A percentile compares a stretch with the other conserved stretches of the same genome.
Evolutionary conservation across 2,888 invertebrate species (phyloP).

Genomic region (Brachycybe producta): DNA sequence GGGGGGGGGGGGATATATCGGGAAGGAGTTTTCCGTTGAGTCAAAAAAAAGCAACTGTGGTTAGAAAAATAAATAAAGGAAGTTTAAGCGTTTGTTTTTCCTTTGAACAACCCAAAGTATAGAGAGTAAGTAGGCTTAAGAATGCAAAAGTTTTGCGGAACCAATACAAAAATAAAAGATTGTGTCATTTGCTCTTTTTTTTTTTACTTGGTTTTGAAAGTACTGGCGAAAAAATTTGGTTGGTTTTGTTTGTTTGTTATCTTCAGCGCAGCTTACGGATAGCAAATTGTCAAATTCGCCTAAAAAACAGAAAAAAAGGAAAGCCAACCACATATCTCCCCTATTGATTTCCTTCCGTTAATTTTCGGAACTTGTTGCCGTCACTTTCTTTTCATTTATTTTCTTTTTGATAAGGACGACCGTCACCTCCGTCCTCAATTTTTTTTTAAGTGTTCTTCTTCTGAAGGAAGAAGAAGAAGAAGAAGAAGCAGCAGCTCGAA

Average conservation of each 20-base stretch:
- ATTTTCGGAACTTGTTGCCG: conserved; percentile 3
- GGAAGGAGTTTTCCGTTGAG: not conserved
- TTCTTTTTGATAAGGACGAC: not conserved
- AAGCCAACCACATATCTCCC: not conserved
- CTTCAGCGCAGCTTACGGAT: too few species aligned
- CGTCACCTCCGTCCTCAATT: not conserved
- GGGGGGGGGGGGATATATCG: too few species aligned
- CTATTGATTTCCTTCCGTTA: not conserved
- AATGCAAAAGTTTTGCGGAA: conserved; percentile 14
- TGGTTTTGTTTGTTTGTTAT: too few species aligned
- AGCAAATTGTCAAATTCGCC: too few species aligned
- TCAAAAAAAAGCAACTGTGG: conserved; percentile 10
- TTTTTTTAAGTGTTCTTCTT: conserved; percentile 4
- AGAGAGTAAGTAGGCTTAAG: conserved; percentile 9
- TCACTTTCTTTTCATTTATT: conserved; percentile 5
- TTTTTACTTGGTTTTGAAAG: too few species aligned
- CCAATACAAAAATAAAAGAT: conserved; percentile 18
- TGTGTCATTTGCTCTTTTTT: conserved; percentile 3
- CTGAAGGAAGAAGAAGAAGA: not conserved
- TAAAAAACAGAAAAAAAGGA: too few species aligned
- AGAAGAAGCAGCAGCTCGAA: not conserved
- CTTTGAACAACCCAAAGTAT: conserved; percentile 13
- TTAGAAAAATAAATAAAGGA: conserved; percentile 13
- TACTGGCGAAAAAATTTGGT: too few species aligned
- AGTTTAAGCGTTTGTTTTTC: conserved; percentile 1